Evolutionary conservation across 1,140 invertebrate species (phyloP), one percentile per base, ranked within the genome.

Genomic region (Monomorium pharaonis): DNA sequence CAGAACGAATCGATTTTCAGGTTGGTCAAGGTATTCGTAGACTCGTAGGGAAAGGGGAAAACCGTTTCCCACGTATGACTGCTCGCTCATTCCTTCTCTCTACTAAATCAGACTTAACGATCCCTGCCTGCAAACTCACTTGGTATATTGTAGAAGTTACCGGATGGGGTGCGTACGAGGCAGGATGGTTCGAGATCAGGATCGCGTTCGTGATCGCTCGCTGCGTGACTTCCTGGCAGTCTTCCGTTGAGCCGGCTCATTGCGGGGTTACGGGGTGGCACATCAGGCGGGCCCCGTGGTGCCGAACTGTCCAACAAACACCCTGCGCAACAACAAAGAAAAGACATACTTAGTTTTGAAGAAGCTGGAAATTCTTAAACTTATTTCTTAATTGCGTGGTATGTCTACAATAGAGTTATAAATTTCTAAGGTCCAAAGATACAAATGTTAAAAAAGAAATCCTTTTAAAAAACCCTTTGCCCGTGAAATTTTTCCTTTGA

Each of bases 101-200:
- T 51, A 56, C 37, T 80, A 75, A 84, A 84, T 88, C 83, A 84
- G 67, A 69, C 60, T 58, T 56, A 86, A 47, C 51, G 30, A 86
- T 47, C 85, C 70, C 33, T 37, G 69, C 37, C 51, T 49, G 44
- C 37, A 85, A 85, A 94, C 94, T 94, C 84, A 95, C 97, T 97
- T 95, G 98, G 98, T 96, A 98, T 98, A 93, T 94, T 95, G 96
- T 98, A 98, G 94, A 98, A 98, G 96, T 98, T 98, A 92, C 98
- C 98, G 86, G 98, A 98, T 88, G 98, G 97, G 77, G 98, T 98
- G 94, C 98, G 97, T 91, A 98, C 98, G 91, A 98, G 96, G 95
- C 98, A 98, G 93, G 98, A 98, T 88, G 98, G 98, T 95, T 98
- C 98, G 95, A 98, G 98, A 94, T 98, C 98, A 89, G 96, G 96